A percentile compares a stretch with the other conserved stretches of the same genome.
phyloP scores from a whole-genome alignment of 1,140 invertebrate species.

The Drosophila tani region DNA sequence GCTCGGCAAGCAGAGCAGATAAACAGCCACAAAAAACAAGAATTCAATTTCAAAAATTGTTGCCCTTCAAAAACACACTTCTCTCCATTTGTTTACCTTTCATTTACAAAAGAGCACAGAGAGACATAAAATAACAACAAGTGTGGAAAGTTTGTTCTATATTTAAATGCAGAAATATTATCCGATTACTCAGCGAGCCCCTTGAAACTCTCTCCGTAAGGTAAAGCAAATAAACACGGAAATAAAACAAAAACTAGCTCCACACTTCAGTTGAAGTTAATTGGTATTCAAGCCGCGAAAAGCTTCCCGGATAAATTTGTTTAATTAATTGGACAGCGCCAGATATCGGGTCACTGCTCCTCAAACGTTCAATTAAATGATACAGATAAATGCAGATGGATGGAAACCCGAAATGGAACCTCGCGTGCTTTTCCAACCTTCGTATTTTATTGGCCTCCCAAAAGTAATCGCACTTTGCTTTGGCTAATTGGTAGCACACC shows the following conservation, averaged over 20 bases:
- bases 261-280: slow-evolving; percentile 34
- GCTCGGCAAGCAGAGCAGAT: slow-evolving; percentile 6
- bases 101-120: neutral
- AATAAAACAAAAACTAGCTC: slow-evolving; percentile 17
- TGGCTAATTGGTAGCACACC: slow-evolving; percentile 68
- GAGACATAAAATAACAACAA: slow-evolving; percentile 25
- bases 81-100: slow-evolving; percentile 31
- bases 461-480: slow-evolving; percentile 54
- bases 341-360: slow-evolving; percentile 23
- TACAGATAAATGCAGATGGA: slow-evolving; percentile 30
- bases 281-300: slow-evolving; percentile 16
- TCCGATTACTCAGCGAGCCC: slow-evolving; percentile 39
- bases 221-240: slow-evolving; percentile 34
- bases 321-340: slow-evolving; percentile 48
- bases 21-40: neutral
- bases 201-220: slow-evolving; percentile 18
- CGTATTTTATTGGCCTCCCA: slow-evolving; percentile 26
- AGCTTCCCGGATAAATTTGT: slow-evolving; percentile 39
- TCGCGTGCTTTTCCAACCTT: slow-evolving; percentile 37
- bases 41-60: neutral
- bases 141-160: slow-evolving; percentile 29
- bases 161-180: slow-evolving; percentile 37
- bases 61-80: slow-evolving; percentile 24
- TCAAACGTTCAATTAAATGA: slow-evolving; percentile 40
- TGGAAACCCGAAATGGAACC: slow-evolving; percentile 40